These are phyloP conservation scores for Eristalinus aeneus DNA, from an alignment of 2,888 invertebrate genomes.

Conservation along the genomic window DNA sequence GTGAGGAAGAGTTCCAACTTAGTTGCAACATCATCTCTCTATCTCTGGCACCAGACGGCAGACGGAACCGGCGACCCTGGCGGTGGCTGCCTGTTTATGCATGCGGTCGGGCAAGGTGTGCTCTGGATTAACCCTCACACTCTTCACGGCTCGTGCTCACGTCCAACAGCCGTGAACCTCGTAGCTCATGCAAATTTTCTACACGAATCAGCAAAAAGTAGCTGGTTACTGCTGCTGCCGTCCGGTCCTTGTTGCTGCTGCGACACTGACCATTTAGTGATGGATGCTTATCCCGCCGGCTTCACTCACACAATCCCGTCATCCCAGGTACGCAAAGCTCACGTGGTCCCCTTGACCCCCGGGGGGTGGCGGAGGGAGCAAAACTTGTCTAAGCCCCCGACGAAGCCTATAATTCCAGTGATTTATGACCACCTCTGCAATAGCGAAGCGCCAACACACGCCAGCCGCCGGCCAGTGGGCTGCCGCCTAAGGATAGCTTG, in stretches of 20 bases:
- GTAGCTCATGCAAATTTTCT: slow-evolving; percentile 58
- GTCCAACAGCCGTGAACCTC: neutral
- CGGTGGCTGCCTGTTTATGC: slow-evolving; percentile 37
- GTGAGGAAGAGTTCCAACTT: neutral
- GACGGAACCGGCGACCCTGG: too few species aligned
- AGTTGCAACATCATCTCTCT: neutral
- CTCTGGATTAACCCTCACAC: neutral
- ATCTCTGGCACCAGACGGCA: neutral
- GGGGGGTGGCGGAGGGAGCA: neutral
- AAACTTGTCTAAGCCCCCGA: slow-evolving; percentile 62
- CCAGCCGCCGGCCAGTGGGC: neutral
- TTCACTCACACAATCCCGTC: neutral
- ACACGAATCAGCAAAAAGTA: slow-evolving; percentile 58
- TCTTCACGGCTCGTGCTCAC: neutral
- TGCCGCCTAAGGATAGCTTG: too few species aligned
- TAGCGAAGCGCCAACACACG: neutral
- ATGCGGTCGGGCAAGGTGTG: slow-evolving; percentile 38
- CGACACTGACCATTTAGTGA: slow-evolving; percentile 59
- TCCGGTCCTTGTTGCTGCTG: too few species aligned
- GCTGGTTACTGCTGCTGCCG: neutral
- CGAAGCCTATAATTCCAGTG: slow-evolving; percentile 71
- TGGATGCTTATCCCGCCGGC: slow-evolving; percentile 43
- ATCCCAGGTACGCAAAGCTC: slow-evolving; percentile 6
- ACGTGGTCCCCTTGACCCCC: neutral
- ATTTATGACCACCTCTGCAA: slow-evolving; percentile 50